Conservation (phyloP, 2,888 invertebrate genomes). For the Villa cingulata region DNA sequence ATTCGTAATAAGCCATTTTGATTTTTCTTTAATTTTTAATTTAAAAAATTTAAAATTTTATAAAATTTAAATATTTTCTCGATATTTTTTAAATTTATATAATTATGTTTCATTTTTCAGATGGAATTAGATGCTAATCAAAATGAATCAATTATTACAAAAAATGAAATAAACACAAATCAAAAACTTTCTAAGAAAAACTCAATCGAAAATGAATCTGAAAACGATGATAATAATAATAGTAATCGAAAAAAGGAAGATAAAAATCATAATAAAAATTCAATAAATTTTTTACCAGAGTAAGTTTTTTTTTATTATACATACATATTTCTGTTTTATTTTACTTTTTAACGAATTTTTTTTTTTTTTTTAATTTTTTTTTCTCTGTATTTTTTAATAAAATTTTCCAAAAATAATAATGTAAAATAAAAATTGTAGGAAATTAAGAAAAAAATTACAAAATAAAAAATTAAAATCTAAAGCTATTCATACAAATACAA, state of each 20-base stretch:
- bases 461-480: too few relatives aligned
- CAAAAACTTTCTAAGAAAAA: slow-evolving; percentile 11
- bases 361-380: neutral
- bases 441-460: neutral
- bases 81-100: too few relatives aligned
- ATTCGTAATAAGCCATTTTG: too few relatives aligned
- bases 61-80: too few relatives aligned
- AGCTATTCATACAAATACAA: too few relatives aligned
- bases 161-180: neutral
- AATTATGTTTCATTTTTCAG: too few relatives aligned
- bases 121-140: too few relatives aligned
- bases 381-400: neutral
- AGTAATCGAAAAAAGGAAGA: slow-evolving; percentile 48
- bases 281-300: neutral
- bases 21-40: too few relatives aligned
- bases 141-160: too few relatives aligned
- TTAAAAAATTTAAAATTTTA: too few relatives aligned
- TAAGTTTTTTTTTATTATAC: neutral
- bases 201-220: slow-evolving; percentile 25
- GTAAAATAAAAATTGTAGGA: neutral
- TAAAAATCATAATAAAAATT: slow-evolving; percentile 30
- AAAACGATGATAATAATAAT: slow-evolving; percentile 39
- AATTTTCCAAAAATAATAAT: neutral
- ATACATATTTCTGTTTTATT: too few relatives aligned
- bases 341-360: too few relatives aligned